These are phyloP conservation scores for Microtus pennsylvanicus DNA, from an alignment of 2,113 vertebrate genomes.

Conservation along the genomic window DNA sequence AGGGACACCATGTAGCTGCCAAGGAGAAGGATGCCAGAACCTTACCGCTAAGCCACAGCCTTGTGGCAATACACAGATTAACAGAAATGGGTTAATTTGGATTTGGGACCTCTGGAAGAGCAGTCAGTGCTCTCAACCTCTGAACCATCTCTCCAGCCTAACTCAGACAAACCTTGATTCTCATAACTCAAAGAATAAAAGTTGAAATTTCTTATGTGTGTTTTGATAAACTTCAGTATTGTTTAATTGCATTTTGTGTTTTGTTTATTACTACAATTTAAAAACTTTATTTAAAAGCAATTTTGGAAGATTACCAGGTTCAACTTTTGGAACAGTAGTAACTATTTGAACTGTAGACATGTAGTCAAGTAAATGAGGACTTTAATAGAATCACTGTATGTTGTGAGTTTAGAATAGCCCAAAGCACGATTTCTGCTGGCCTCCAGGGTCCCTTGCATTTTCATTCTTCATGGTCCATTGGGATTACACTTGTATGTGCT, in stretches of 20 bases:
- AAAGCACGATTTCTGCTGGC: constrained; percentile 50
- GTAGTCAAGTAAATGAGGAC: constrained; percentile 53
- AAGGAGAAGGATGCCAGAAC: too few relatives aligned
- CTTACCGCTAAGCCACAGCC: too few relatives aligned
- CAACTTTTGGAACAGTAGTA: constrained; percentile 45
- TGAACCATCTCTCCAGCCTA: not conserved
- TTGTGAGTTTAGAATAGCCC: constrained; percentile 20
- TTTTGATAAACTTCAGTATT: constrained; percentile 81
- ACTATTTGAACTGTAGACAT: constrained; percentile 59
- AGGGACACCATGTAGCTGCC: too few relatives aligned
- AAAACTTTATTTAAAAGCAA: constrained; percentile 73
- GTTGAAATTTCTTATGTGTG: constrained; percentile 77
- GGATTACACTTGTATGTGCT: too few relatives aligned
- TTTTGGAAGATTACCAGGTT: constrained; percentile 54
- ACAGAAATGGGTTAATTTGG: too few relatives aligned
- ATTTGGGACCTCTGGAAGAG: too few relatives aligned
- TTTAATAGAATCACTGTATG: constrained; percentile 32
- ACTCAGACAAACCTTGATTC: constrained; percentile 79
- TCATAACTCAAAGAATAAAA: constrained; percentile 77
- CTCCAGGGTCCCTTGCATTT: constrained; percentile 54
- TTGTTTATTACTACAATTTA: constrained; percentile 75
- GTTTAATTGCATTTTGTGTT: constrained; percentile 74
- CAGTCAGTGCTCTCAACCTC: too few relatives aligned
- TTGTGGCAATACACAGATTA: too few relatives aligned
- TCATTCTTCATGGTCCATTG: constrained; percentile 52